phyloP scores from a whole-genome alignment of 2,113 vertebrate genomes.

The Proterorhinus semilunaris region DNA sequence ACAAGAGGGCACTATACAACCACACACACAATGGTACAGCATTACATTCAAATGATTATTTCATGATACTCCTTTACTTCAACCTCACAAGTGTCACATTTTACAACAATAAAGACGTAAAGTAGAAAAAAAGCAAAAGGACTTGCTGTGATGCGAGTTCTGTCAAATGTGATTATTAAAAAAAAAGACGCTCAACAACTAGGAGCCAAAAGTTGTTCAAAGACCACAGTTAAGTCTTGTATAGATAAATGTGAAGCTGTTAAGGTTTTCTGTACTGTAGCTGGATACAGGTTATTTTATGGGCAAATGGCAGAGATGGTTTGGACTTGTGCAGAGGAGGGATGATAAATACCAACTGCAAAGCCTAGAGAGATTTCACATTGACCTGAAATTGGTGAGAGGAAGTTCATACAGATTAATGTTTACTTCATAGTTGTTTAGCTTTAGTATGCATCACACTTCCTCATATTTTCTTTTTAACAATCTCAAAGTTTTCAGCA shows the following conservation, averaged over 20 bases:
- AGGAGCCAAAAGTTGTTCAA: too few species aligned
- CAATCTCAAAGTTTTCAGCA: too few species aligned
- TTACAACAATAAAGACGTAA: background rate
- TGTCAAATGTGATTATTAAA: background rate
- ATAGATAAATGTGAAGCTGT: background rate
- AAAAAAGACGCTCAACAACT: too few species aligned
- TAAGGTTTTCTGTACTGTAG: background rate
- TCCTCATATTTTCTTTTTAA: too few species aligned
- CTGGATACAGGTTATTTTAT: too few species aligned
- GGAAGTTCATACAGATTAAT: background rate
- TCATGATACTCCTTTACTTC: too few species aligned
- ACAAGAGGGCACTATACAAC: conserved; percentile 13
- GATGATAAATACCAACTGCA: background rate
- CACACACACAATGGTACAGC: background rate
- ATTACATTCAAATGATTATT: background rate
- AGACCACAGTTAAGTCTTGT: too few species aligned
- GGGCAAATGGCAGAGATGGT: background rate
- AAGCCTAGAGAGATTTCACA: background rate
- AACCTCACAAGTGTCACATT: background rate
- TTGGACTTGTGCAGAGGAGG: background rate
- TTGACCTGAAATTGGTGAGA: background rate
- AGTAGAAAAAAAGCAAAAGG: background rate
- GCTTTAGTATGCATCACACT: background rate
- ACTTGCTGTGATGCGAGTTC: background rate
- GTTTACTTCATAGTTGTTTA: background rate